Percentiles rank a stretch among this genome's conserved stretches.
These are phyloP conservation scores for Archivesica marissinica DNA, from an alignment of 1,140 invertebrate species.

Conservation along the genomic window DNA sequence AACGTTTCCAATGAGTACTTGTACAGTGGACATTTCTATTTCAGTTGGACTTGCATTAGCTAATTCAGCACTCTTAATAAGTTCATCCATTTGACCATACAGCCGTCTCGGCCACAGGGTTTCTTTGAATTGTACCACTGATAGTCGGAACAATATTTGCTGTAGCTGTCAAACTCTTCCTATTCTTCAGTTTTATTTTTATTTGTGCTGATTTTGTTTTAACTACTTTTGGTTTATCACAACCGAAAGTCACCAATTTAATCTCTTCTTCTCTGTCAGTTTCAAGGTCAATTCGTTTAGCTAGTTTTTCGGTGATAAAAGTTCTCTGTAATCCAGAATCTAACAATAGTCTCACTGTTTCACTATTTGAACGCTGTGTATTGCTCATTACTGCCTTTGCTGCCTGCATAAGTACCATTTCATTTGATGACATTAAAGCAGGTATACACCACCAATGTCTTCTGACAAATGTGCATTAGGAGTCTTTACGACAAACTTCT, in stretches of 20 bases:
- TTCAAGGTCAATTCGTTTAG: constrained; percentile 6
- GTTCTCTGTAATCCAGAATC: constrained; percentile 21
- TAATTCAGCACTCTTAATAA: neutral
- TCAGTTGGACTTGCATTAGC: neutral
- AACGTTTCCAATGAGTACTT: constrained; percentile 14
- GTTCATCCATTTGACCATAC: neutral
- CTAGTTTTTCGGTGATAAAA: neutral
- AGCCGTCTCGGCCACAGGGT: neutral
- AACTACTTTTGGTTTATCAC: constrained; percentile 17
- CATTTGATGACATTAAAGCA: neutral
- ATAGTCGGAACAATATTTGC: constrained; percentile 33
- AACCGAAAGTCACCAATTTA: constrained; percentile 33
- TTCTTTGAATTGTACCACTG: constrained; percentile 38
- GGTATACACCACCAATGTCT: neutral
- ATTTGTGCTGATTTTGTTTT: constrained; percentile 7
- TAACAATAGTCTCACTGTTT: neutral
- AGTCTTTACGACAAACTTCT: no score
- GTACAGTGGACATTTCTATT: neutral
- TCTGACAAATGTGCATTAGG: neutral
- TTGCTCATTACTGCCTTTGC: neutral
- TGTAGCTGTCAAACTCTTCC: neutral
- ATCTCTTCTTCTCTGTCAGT: neutral
- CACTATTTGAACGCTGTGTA: neutral
- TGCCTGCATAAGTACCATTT: constrained; percentile 35
- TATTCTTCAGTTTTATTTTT: constrained; percentile 20